These are phyloP conservation scores for Thysanoteuthis rhombus DNA, from an alignment of 2,888 invertebrate genomes.

Conservation along the genomic window DNA sequence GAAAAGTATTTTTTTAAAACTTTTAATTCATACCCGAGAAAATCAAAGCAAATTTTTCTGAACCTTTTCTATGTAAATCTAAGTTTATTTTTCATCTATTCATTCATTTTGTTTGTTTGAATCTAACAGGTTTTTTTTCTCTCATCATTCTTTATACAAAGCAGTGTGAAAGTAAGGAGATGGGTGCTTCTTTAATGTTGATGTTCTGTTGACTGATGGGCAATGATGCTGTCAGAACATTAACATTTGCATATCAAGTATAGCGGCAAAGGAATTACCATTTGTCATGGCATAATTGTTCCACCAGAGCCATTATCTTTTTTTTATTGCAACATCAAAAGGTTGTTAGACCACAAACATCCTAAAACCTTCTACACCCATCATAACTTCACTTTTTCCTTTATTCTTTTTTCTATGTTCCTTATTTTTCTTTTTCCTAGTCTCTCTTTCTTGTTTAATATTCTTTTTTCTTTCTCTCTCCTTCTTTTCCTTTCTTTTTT, in stretches of 20 bases:
- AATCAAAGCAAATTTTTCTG: no score
- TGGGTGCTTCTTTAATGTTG: background rate
- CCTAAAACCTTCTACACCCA: background rate
- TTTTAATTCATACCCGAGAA: no score
- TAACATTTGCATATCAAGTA: background rate
- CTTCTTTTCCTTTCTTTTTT: background rate
- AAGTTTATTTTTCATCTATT: no score
- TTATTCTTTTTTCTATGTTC: background rate
- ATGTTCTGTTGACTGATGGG: background rate
- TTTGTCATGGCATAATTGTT: background rate
- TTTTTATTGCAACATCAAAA: background rate
- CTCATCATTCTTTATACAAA: background rate
- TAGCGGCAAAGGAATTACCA: background rate
- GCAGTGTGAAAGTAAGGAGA: background rate
- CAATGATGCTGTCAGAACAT: background rate
- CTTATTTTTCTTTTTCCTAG: background rate
- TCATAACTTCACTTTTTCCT: no score
- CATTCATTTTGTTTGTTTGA: no score
- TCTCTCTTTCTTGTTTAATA: no score
- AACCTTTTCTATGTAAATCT: no score
- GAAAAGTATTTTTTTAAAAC: no score
- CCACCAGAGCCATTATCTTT: background rate
- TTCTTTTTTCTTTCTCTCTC: no score
- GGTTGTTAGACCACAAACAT: background rate
- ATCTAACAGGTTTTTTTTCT: background rate